Base-by-base conservation (phyloP, 2,797 vertebrate species). In the Tolypeutes matacus region DNA sequence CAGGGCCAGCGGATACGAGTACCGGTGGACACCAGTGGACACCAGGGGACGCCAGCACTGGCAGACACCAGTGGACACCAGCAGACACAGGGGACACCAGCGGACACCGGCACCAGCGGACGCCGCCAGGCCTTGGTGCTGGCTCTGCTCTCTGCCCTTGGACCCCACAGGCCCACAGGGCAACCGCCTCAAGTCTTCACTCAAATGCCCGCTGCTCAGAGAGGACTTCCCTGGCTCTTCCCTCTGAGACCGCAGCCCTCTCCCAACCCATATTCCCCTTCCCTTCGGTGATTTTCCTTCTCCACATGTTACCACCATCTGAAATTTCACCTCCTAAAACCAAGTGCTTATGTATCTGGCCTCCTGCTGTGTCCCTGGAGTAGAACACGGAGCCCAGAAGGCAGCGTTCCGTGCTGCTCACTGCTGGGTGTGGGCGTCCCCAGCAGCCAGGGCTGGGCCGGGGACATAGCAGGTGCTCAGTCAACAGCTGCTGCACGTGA, bases 401-500 rank as follows among this genome's bases (percentile, higher is more conserved):
- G 51, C 58, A 14, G 39, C 23, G n/a, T 46, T 2, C 23, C 6
- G 42, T 31, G 18, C 2, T 21, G 73, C 9, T 25, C 29, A 18
- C 58, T 60, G 73, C 46, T 9, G n/a, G 34, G 25, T 2, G 3
- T 27, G 4, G 9, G 9, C 7, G 5, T 42, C 70, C 36, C 25
- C 69, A 3, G 51, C 20, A 17, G n/a, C 27, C 3, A 25, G 42
- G 15, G 4, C 14, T 2, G 36, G 7, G 21, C 42, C 51, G 2
- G 34, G 4, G 29, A n/a, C 42, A 10, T 11, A 0, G 3, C 0
- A 2, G 11, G 4, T 20, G 25, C 64, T 27, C 51, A 0, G 15
- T 0, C 1, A 2, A 27, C 2, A 20, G 53, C 53, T 2, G 12
- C 17, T 1, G 31, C 51, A n/a, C 39, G 72, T 0, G 15, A 8